Evolutionary conservation across 2,888 invertebrate species (phyloP), one percentile per base, ranked within the genome.

Genomic region (Melinaea marsaeus): DNA sequence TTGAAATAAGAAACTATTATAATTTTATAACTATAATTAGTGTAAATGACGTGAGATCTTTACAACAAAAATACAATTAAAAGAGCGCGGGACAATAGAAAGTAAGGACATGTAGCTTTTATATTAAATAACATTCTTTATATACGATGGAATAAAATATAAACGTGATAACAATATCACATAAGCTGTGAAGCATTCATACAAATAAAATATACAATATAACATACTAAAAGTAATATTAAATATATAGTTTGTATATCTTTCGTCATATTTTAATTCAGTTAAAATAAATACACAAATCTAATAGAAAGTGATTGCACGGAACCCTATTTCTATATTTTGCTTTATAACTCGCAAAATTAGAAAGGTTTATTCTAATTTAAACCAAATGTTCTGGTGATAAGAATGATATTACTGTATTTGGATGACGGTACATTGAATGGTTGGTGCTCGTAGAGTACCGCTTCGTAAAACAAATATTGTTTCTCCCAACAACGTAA

Each of bases 401-500:
- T 46, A 46, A 46, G 46, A n/a, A 2, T 5, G 46, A n/a, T 46
- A 46, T 46, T 46, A 13, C 3, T 46, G 9, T 46, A 46, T 13
- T 11, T n/a, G n/a, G n/a, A 46, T 46, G 46, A 46, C n/a, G 46
- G 46, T 46, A 46, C 42, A 57, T 57, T 63, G 37, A 60, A 35
- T 54, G 56, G 45, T 11, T 55, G n/a, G 51, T 63, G 59, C 61
- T 59, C 61, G 63, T 62, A 60, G 46, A 54, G 51, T 57, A 57
- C 48, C 56, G 64, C 62, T 62, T 51, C 59, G 66, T 63, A 66
- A 67, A 66, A 62, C 58, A 69, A 69, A 69, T 64, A 69, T 55
- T 64, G 55, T 46, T 63, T 59, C 64, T 63, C 59, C 51, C 56
- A 62, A 64, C 64, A 67, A 66, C 67, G 62, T 62, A 60, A 68